Evolutionary conservation across 2,888 invertebrate species (phyloP), one percentile per base, ranked within the genome.

Genomic region (Scelioninae gen. 1): DNA sequence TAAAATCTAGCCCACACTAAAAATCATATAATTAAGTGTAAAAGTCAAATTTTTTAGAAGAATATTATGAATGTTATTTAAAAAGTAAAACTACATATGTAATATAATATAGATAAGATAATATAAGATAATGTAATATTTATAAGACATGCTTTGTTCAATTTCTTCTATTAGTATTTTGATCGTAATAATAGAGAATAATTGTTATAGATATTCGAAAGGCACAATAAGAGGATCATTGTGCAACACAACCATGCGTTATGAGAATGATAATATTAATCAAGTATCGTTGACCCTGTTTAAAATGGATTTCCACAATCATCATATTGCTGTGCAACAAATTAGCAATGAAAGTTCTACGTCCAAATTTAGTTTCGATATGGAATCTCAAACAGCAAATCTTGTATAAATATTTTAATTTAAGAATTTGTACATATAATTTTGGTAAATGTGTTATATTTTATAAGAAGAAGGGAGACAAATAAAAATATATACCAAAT

Each of bases 311-410:
- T 38, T 51, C 34, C n/a, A 11, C 10, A 51, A 62, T 13, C 87
- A 89, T 71, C 74, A 85, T n/a, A 74, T 74, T 15, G 85, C 68
- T 4, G 83, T 55, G n/a, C 86, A 88, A 62, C 86, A 87, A 34
- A 68, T 68, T 6, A 88, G 86, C 65, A 87, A 85, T 29, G 87
- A 85, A 38, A 87, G 86, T 65, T 68, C 84, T 4, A 43, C 71
- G 15, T 86, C 85, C 0, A 83, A 84, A 16, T 82, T 62, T 34
- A 85, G 58, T 38, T 79, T 55, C 40, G 56, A 71, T 5, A 83
- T 82, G 8, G 85, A 85, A 69, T 85, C 87, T 53, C 10, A 75
- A 49, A 75, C 56, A 31, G 45, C 31, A 13, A 65, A 65, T 34
- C 31, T 65, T 47, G 47, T 75, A 43, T 65, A 49, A 65, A 75